Evolutionary conservation across 2,888 invertebrate genomes (phyloP).

Genomic region (Criorhina ranunculi): DNA sequence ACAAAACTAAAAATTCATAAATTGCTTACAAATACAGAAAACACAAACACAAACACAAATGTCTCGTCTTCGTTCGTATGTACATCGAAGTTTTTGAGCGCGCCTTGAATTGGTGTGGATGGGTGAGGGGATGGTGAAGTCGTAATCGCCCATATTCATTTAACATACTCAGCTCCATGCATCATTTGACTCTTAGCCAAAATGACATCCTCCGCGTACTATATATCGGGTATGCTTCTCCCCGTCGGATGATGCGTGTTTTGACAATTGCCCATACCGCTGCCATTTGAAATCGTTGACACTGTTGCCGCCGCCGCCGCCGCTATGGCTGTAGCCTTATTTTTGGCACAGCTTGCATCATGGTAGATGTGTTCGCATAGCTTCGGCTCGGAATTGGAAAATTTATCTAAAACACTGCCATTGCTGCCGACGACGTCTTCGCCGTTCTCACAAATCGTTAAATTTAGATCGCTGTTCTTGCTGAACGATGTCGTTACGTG

Average conservation of each 20-base stretch:
- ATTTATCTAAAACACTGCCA: constrained; percentile 81
- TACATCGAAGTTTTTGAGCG: constrained; percentile 1
- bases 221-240: constrained; percentile 81
- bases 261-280: constrained; percentile 71
- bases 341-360: constrained; percentile 84
- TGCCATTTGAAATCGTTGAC: constrained; percentile 65
- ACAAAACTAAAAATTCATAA: constrained; percentile 58
- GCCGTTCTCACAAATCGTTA: constrained; percentile 78
- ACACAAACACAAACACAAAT: constrained; percentile 37
- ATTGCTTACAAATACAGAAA: constrained; percentile 52
- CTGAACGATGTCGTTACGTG: constrained; percentile 83
- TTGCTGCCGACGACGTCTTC: constrained; percentile 64
- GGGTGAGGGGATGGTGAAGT: not conserved
- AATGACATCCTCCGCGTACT: constrained; percentile 84
- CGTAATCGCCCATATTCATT: constrained; percentile 56
- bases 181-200: constrained; percentile 82
- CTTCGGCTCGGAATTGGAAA: constrained; percentile 84
- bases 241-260: constrained; percentile 68
- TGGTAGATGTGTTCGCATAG: constrained; percentile 84
- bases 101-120: not conserved
- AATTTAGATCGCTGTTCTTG: constrained; percentile 83
- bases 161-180: constrained; percentile 68
- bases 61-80: constrained; percentile 16
- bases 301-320: constrained; percentile 62
- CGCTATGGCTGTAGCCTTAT: constrained; percentile 79